phyloP scores from a whole-genome alignment of 2,888 invertebrate species.

The Xanthia icteritia region DNA sequence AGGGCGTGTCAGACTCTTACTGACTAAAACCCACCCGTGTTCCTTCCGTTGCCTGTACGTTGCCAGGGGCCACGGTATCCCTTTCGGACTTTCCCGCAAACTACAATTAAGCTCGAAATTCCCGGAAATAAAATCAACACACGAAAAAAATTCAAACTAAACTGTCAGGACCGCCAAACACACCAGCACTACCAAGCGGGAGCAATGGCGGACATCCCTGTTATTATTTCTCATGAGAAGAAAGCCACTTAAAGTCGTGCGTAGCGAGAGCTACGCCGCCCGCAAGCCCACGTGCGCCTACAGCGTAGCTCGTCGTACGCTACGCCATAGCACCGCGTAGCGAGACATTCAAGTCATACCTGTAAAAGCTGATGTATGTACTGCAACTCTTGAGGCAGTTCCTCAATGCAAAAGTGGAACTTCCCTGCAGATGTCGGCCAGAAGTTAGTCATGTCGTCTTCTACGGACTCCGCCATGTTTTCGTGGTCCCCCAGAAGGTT shows the following conservation, averaged over 20 bases:
- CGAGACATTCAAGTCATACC: conserved; percentile 81
- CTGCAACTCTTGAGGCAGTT: conserved; percentile 97
- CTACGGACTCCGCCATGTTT: conserved; percentile 92
- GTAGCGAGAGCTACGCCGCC: neutral
- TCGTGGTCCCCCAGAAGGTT: conserved; percentile 94
- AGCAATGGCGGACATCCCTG: too few species aligned
- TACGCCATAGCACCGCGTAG: conserved; percentile 13
- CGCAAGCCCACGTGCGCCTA: neutral
- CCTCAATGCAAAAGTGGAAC: conserved; percentile 97
- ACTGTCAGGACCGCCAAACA: too few species aligned
- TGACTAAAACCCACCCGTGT: too few species aligned
- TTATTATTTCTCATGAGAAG: neutral
- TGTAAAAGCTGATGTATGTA: conserved; percentile 97
- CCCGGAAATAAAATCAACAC: too few species aligned
- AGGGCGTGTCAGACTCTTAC: too few species aligned
- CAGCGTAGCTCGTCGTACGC: neutral
- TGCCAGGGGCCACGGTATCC: too few species aligned
- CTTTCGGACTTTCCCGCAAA: too few species aligned
- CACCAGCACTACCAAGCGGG: too few species aligned
- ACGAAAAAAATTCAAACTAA: too few species aligned
- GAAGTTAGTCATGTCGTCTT: conserved; percentile 95
- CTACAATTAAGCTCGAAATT: too few species aligned
- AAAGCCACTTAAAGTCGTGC: neutral
- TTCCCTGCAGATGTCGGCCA: conserved; percentile 98
- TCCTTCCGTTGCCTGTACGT: too few species aligned